Conservation (phyloP, 2,888 invertebrate species). For the Eledone cirrhosa region DNA sequence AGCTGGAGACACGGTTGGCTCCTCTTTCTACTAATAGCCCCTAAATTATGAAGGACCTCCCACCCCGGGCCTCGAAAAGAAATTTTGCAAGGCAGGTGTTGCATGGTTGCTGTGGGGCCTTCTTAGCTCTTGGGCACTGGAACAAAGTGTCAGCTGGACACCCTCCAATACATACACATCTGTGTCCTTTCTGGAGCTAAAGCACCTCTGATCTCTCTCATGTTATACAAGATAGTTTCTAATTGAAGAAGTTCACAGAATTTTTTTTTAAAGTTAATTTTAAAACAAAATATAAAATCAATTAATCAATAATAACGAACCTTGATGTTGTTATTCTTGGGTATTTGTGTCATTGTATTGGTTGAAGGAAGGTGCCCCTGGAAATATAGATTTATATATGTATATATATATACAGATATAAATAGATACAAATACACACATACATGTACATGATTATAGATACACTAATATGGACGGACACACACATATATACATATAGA, state of each 20-base stretch:
- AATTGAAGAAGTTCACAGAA: too few species aligned
- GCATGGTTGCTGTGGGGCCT: too few species aligned
- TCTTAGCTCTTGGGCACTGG: too few species aligned
- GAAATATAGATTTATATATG: neutral
- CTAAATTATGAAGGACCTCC: too few species aligned
- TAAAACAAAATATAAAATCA: neutral
- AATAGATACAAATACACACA: neutral
- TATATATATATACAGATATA: neutral
- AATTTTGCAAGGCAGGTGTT: too few species aligned
- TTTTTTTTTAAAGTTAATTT: too few species aligned
- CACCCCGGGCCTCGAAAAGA: too few species aligned
- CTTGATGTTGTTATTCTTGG: slow-evolving; percentile 22
- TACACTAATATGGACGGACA: neutral
- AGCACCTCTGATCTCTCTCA: neutral
- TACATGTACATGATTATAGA: neutral
- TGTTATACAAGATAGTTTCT: too few species aligned
- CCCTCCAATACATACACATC: neutral
- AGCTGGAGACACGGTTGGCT: too few species aligned
- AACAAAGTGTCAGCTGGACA: too few species aligned
- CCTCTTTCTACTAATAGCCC: too few species aligned
- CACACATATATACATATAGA: neutral
- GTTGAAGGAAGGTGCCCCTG: slow-evolving; percentile 9
- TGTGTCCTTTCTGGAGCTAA: neutral
- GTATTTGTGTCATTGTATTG: neutral
- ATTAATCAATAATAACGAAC: neutral